Percentiles rank a stretch among this genome's conserved stretches.
Conservation (phyloP, 2,113 vertebrate genomes). For the Arizona elegans region DNA sequence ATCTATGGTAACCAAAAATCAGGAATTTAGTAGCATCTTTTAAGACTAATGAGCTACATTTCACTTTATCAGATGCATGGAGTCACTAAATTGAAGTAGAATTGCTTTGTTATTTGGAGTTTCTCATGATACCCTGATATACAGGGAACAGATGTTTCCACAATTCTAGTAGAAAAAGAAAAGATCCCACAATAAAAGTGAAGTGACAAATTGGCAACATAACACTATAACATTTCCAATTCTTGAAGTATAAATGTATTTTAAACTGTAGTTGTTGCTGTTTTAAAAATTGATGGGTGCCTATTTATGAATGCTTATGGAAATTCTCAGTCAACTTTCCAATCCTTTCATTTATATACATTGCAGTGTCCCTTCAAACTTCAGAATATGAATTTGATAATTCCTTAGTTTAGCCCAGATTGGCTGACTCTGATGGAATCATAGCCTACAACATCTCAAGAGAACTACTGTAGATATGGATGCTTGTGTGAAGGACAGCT, state of each 20-base stretch:
- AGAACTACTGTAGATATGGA: neutral
- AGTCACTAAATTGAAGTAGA: neutral
- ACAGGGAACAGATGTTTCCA: neutral
- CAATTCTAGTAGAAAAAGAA: neutral
- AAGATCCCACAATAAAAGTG: neutral
- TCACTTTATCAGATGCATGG: neutral
- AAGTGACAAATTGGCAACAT: neutral
- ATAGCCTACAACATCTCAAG: neutral
- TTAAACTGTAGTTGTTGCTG: neutral
- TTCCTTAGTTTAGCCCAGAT: neutral
- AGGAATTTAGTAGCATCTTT: neutral
- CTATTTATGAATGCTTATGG: neutral
- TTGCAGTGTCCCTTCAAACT: neutral
- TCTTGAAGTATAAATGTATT: neutral
- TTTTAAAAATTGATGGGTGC: neutral
- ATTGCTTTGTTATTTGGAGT: neutral
- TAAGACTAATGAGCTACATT: neutral
- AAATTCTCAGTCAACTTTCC: neutral
- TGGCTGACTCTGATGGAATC: neutral
- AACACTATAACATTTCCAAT: neutral
- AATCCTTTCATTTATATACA: neutral
- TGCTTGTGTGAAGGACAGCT: neutral
- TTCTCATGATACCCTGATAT: neutral
- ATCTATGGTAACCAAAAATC: neutral
- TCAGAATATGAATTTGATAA: neutral